Conservation (phyloP, 30 jellyfish, hydroid and myxozoan species). For the Hydra vulgaris region DNA sequence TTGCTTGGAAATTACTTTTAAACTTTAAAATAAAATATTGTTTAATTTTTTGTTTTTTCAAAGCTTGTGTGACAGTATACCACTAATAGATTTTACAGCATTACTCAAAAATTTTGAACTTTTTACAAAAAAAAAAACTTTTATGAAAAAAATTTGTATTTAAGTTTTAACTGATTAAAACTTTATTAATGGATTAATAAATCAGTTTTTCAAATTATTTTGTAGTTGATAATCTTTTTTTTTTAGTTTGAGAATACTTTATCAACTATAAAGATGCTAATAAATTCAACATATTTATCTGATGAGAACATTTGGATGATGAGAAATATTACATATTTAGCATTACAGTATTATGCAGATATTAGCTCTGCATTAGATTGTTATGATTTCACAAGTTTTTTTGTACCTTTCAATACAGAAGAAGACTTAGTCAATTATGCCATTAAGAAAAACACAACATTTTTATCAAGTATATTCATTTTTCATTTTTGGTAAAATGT, state of each 20-base stretch:
- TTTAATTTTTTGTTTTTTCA: no score
- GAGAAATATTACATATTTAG: neutral
- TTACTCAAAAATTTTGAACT: no score
- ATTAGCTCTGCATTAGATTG: constrained; percentile 35
- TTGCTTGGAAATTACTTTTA: no score
- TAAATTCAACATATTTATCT: neutral
- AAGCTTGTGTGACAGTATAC: no score
- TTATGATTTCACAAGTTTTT: constrained; percentile 41
- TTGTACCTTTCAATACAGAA: constrained; percentile 44
- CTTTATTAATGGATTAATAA: no score
- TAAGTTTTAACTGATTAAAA: no score
- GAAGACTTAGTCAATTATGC: constrained; percentile 46
- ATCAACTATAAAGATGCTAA: neutral
- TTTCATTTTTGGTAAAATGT: neutral
- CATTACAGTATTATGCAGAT: neutral
- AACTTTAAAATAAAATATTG: no score
- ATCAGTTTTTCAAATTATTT: neutral
- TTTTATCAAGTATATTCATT: constrained; percentile 44
- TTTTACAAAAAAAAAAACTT: no score
- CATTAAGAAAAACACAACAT: constrained; percentile 44
- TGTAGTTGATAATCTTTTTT: no score
- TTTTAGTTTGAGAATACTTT: neutral
- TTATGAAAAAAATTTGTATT: no score
- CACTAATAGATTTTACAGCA: no score
- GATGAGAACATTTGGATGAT: neutral